Base-by-base conservation (phyloP, 1,140 invertebrate species). In the Dreissena polymorpha region DNA sequence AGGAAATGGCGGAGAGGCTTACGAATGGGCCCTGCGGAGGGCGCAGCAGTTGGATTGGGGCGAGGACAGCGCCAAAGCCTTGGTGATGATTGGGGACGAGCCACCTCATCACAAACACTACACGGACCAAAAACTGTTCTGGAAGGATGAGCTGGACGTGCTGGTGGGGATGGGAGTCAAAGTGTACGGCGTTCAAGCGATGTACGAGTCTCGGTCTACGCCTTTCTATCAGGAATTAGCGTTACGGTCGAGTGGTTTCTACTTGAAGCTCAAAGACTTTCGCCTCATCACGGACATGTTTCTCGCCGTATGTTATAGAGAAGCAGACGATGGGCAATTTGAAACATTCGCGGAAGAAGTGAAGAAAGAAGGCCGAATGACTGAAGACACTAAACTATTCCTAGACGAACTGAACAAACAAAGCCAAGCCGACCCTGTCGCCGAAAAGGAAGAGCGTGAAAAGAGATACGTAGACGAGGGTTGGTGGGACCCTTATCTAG, bases 31-130 rank as follows among this genome's bases (percentile, higher is more conserved):
- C 0, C 64, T 92, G 53, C 74, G 85, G 10, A 89, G 88, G 76
- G 87, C 91, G 0, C 89, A 91, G 51, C 85, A 87, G 12, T 64
- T 92, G 63, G 91, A 92, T 71, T 92, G 91, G 91, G 86, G 89
- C 10, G 91, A 91, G 71, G 86, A 91, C n/a, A 90, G 90, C 0
- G 91, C 90, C 23, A 92, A 92, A 69, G 91, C 90, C 7, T 82
- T 92, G 80, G 89, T 92, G 5, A 86, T 92, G 21, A 92, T 92
- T 65, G 91, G 91, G 18, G 91, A 92, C 73, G 70, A 76, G 23
- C 57, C 76, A 49, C 91, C 91, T 13, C 91, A 92, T 57, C 85
- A 85, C 57, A 87, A 86, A 3, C 87, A 85, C 0, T 91, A 92
- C 78, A 92, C 91, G 10, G 89, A 90, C 76, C 87, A 89, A 77